Percentiles rank a stretch among this genome's conserved stretches.
phyloP scores from a whole-genome alignment of 1,140 invertebrate genomes.

The Drosophila elegans region DNA sequence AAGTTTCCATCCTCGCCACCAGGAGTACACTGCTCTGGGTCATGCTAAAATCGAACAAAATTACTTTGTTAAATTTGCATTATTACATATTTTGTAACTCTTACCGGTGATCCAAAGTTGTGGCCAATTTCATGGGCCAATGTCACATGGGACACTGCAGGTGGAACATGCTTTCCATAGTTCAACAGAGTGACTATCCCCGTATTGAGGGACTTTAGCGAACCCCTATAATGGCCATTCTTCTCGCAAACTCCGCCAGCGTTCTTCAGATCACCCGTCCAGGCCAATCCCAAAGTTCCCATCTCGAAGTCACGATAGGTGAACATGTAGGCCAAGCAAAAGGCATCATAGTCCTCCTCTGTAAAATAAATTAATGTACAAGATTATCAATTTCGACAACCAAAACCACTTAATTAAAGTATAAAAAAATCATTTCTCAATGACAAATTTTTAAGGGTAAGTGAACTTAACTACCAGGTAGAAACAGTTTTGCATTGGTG shows the following conservation, averaged over 20 bases:
- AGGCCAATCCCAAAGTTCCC: conserved; percentile 98
- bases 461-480: background rate
- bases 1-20: conserved; percentile 98
- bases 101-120: conserved; percentile 98
- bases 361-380: conserved; percentile 79
- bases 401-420: background rate
- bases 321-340: conserved; percentile 99
- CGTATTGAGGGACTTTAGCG: conserved; percentile 98
- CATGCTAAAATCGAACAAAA: conserved; percentile 90
- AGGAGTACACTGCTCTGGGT: conserved; percentile 96
- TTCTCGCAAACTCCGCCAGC: conserved; percentile 97
- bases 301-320: conserved; percentile 99
- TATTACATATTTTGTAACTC: background rate
- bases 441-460: conserved; percentile 1
- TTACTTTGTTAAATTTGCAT: background rate
- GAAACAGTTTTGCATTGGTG: background rate
- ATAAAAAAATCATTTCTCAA: background rate
- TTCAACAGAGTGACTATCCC: conserved; percentile 99
- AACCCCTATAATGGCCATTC: conserved; percentile 97
- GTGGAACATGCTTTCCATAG: conserved; percentile 99
- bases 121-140: conserved; percentile 99
- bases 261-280: conserved; percentile 98
- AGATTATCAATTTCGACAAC: too few relatives aligned
- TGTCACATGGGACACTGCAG: conserved; percentile 98
- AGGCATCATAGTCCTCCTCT: conserved; percentile 99